Evolutionary conservation across 2,113 vertebrate species (phyloP).

Genomic region (Cyprinus carpio): DNA sequence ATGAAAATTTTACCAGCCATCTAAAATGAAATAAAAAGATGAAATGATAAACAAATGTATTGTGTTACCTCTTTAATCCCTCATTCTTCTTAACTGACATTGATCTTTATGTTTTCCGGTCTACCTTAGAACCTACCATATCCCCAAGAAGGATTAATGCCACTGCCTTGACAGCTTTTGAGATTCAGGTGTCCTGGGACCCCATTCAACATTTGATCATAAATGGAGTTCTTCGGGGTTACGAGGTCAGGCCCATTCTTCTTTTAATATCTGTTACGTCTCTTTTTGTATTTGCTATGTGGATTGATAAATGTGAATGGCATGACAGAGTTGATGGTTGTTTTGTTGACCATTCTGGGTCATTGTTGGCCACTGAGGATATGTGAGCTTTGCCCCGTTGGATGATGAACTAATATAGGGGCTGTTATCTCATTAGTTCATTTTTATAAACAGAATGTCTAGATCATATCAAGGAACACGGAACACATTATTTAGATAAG

Average conservation of each 20-base stretch:
- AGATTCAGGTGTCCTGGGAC: slow-evolving; percentile 93
- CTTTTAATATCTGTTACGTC: background rate
- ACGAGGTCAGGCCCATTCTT: slow-evolving; percentile 80
- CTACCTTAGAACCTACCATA: slow-evolving; percentile 82
- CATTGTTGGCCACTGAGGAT: background rate
- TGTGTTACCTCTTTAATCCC: too few species aligned
- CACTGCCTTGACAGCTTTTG: slow-evolving; percentile 84
- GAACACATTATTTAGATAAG: slow-evolving; percentile 30
- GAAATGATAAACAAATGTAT: background rate
- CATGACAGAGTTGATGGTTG: background rate
- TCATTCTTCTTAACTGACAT: too few species aligned
- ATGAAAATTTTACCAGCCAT: background rate
- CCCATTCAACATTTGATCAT: slow-evolving; percentile 77
- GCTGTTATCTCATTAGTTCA: slow-evolving; percentile 9
- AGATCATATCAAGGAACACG: slow-evolving; percentile 17
- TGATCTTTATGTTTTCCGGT: background rate
- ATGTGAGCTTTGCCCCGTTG: slow-evolving; percentile 19
- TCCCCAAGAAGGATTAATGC: slow-evolving; percentile 83
- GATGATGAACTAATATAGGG: background rate
- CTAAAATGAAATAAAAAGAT: background rate
- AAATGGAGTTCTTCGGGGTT: slow-evolving; percentile 88
- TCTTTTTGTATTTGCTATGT: background rate
- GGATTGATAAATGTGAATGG: background rate
- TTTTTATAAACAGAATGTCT: background rate
- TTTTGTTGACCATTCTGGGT: background rate